Conservation (phyloP, 2,113 vertebrate genomes). For the Lonchura striata region DNA sequence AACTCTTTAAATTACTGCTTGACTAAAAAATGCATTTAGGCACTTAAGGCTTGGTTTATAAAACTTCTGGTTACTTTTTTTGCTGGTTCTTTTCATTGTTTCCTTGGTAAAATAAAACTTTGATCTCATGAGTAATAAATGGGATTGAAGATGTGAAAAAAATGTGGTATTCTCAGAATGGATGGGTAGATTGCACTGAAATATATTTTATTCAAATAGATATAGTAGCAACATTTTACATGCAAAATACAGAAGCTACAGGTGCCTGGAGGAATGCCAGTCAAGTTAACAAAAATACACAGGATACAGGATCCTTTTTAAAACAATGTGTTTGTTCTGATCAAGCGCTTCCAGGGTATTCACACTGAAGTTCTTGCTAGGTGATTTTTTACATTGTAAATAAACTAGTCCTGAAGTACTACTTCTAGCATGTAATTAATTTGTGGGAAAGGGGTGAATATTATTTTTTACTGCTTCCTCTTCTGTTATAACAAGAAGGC, state of each 20-base stretch:
- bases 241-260: neutral
- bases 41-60: constrained; percentile 11
- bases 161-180: neutral
- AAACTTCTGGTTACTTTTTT: neutral
- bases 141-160: neutral
- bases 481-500: neutral
- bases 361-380: neutral
- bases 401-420: neutral
- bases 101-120: neutral
- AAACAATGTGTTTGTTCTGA: neutral
- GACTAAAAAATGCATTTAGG: neutral
- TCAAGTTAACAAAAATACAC: neutral
- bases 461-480: neutral
- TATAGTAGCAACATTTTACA: neutral
- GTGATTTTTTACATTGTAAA: neutral
- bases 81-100: neutral
- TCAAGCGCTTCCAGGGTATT: neutral
- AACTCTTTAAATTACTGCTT: neutral
- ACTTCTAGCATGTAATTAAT: neutral
- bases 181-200: neutral
- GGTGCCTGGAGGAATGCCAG: neutral
- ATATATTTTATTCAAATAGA: neutral
- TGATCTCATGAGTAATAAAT: neutral
- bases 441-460: neutral
- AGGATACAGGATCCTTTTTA: neutral